These are phyloP conservation scores for Heteromormyrus szaboi DNA, from an alignment of 2,797 vertebrate genomes.

Conservation along the genomic window DNA sequence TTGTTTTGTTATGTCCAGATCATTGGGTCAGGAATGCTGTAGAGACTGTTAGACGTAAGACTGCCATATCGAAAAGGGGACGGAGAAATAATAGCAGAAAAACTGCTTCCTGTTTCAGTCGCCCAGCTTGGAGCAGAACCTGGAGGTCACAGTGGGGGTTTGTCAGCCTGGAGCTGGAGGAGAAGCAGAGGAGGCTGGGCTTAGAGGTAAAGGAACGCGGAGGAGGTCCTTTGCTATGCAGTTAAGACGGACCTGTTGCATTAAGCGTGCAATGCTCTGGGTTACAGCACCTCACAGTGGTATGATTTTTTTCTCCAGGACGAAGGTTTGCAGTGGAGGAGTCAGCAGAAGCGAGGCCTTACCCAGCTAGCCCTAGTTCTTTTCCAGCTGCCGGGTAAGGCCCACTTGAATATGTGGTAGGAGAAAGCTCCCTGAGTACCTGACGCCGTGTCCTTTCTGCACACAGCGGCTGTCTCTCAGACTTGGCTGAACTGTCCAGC, in stretches of 20 bases:
- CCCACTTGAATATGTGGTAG: neutral
- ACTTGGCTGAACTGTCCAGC: slow-evolving; percentile 49
- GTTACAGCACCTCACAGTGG: neutral
- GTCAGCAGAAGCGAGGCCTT: neutral
- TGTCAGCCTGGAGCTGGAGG: slow-evolving; percentile 23
- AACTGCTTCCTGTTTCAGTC: slow-evolving; percentile 27
- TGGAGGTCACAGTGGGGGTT: slow-evolving; percentile 40
- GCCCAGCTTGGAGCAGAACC: slow-evolving; percentile 32
- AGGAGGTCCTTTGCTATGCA: neutral
- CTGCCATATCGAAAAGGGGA: neutral
- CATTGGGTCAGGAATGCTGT: neutral
- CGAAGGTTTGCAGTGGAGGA: slow-evolving; percentile 22
- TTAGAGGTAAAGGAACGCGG: slow-evolving; percentile 22
- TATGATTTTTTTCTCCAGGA: slow-evolving; percentile 21
- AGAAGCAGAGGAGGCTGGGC: neutral
- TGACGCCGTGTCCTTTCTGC: neutral
- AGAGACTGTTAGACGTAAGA: neutral
- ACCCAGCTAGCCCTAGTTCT: neutral
- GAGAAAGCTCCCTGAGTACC: neutral
- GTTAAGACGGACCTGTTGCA: neutral
- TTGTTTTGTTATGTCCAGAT: neutral
- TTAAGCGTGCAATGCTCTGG: neutral
- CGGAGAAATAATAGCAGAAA: neutral
- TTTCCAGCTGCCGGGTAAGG: slow-evolving; percentile 18
- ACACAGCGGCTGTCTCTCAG: neutral